Evolutionary conservation across 2,797 vertebrate species (phyloP).

Genomic region (Cyclopterus lumpus): DNA sequence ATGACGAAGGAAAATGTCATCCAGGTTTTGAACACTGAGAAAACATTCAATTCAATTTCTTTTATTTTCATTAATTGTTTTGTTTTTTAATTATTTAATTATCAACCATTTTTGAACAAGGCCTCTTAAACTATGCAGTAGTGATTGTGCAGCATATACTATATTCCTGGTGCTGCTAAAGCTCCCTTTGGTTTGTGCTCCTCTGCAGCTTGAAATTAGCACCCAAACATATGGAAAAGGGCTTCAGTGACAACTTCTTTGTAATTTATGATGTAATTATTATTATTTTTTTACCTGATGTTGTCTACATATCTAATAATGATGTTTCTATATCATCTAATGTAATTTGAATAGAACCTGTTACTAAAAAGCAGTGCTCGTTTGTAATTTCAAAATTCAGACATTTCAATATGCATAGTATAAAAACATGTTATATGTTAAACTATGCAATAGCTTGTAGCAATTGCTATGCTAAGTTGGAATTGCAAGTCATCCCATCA

Average conservation of each 20-base stretch:
- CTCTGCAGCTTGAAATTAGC: slow-evolving; percentile 84
- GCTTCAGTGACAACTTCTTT: slow-evolving; percentile 60
- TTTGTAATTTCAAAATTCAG: slow-evolving; percentile 71
- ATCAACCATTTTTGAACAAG: slow-evolving; percentile 78
- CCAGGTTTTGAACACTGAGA: slow-evolving; percentile 79
- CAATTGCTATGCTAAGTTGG: slow-evolving; percentile 51
- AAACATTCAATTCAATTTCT: slow-evolving; percentile 83
- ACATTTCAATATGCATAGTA: slow-evolving; percentile 78
- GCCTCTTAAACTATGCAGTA: slow-evolving; percentile 83
- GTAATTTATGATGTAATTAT: slow-evolving; percentile 60
- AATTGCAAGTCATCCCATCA: slow-evolving; percentile 56
- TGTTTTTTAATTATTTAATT: slow-evolving; percentile 35
- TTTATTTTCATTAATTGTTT: slow-evolving; percentile 38
- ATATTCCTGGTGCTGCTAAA: slow-evolving; percentile 81
- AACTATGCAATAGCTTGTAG: slow-evolving; percentile 70
- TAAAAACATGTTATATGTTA: slow-evolving; percentile 65
- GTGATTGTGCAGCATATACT: slow-evolving; percentile 85
- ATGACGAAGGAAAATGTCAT: slow-evolving; percentile 74
- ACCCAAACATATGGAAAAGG: slow-evolving; percentile 79
- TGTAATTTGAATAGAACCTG: slow-evolving; percentile 69
- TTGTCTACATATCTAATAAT: slow-evolving; percentile 66
- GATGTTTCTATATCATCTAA: slow-evolving; percentile 57
- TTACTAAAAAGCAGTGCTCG: slow-evolving; percentile 80
- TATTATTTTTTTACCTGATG: slow-evolving; percentile 64
- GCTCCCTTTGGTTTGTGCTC: slow-evolving; percentile 89